Evolutionary conservation across 2,113 vertebrate genomes (phyloP), one percentile per base, ranked within the genome.

Genomic region (Spermophilus dauricus): DNA sequence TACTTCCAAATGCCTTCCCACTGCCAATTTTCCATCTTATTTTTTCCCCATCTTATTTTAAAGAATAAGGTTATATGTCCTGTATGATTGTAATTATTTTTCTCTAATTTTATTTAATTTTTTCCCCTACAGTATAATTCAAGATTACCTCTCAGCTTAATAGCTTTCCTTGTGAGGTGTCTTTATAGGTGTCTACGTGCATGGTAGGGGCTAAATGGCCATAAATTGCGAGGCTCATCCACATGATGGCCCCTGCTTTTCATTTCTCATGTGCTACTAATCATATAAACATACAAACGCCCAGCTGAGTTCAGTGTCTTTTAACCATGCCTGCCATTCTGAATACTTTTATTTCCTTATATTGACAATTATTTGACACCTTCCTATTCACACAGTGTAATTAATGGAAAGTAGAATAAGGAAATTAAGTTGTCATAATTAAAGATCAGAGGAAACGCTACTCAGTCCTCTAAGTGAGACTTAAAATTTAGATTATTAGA

Each of bases 261-360:
- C 73, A 92, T 92, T 93, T 86, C 86, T 97, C 96, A 94, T 69
- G n/a, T 96, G 90, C 96, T 97, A 88, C 82, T 95, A 89, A 89
- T 63, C 75, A 95, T 24, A 89, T 65, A 86, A 95, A 92, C 72
- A 95, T 77, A 37, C 58, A 92, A 67, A 96, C 53, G 10, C 63
- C 91, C 61, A 12, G 13, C 91, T 69, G 93, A 77, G 84, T 91
- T 97, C 95, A 86, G 56, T 83, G 93, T 81, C 51, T 73, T 98
- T 91, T 73, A 90, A 96, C 80, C 87, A 97, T 58, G 42, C 92
- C 39, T 37, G 22, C 58, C 82, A 97, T 95, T 86, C 83, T 80
- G 90, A 94, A 37, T 48, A 42, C 88, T 93, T 97, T 28, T 0
- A 11, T 97, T 94, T 75, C 16, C 34, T 96, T 97, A 84, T 70